Percentiles rank a stretch among this genome's conserved stretches.
phyloP scores from a whole-genome alignment of 2,797 vertebrate species.

The Adrianichthys oophorus region DNA sequence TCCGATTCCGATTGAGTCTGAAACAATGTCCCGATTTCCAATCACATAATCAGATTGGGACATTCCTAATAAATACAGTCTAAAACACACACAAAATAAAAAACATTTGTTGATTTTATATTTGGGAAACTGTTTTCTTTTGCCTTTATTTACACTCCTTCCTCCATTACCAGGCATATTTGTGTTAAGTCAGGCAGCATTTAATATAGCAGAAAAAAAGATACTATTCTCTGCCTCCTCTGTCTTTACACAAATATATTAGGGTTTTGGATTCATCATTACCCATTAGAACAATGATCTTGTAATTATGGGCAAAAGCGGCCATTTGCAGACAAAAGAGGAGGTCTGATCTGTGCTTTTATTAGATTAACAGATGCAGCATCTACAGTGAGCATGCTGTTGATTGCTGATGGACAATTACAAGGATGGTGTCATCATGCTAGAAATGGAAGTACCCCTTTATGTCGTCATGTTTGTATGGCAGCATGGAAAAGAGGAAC shows the following conservation, averaged over 20 bases:
- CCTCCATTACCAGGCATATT: conserved; percentile 2
- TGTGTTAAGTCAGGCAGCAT: conserved; percentile 44
- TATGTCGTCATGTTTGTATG: not conserved
- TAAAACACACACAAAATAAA: no score
- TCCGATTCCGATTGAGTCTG: no score
- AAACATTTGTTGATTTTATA: no score
- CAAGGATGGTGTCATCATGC: not conserved
- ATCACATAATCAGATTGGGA: no score
- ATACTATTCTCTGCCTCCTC: conserved; percentile 21
- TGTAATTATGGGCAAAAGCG: conserved; percentile 5
- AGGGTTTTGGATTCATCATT: conserved; percentile 14
- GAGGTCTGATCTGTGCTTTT: conserved; percentile 19
- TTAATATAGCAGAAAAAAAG: conserved; percentile 17
- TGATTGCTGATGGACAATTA: conserved; percentile 26
- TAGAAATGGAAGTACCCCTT: not conserved
- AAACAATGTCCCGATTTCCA: no score
- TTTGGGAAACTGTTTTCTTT: no score
- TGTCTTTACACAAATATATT: conserved; percentile 9
- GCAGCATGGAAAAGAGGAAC: not conserved
- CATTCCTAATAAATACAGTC: no score
- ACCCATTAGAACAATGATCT: conserved; percentile 15
- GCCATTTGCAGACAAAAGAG: conserved; percentile 16
- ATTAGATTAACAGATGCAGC: conserved; percentile 13
- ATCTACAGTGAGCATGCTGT: conserved; percentile 13
- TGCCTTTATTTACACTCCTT: no score